Evolutionary conservation across 1,140 invertebrate species (phyloP), one percentile per base, ranked within the genome.

Genomic region (Atta cephalotes): DNA sequence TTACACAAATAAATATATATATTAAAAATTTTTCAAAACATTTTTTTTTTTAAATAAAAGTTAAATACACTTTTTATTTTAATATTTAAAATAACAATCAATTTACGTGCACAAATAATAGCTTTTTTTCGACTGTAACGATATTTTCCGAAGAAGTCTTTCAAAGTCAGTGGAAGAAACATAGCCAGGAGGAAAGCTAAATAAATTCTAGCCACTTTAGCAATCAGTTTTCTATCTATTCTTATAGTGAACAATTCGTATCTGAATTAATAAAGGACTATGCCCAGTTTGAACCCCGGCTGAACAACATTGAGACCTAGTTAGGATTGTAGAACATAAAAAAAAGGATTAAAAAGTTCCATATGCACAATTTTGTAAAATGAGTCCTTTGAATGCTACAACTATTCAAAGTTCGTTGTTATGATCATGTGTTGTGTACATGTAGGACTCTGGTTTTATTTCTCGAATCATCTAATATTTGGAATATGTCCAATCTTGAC

Each of bases 151-250:
- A 1, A 70, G 12, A 2, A 70, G 21, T 70, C 3, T 70, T 70
- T 70, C 45, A 51, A 12, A 49, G 39, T 51, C 6, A 51, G 6
- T 5, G 21, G 66, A 70, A 70, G 39, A 70, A 49, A 6, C 21
- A 16, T 51, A 70, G 12, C 35, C 21, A 70, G 14, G 49, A 70
- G n/a, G 49, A 70, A 51, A 70, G 21, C 5, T 51, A 70, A 70
- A 70, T 70, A 70, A 70, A 28, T 70, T 70, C 66, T 70, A 25
- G 21, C 21, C 16, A 49, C 35, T 2, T 45, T 16, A 49, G 6
- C 14, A 51, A 51, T 70, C 39, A 18, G 6, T 49, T 70, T 45
- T 45, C 12, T 21, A 39, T 6, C n/a, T 51, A 51, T 49, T 70
- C 39, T 49, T 28, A 5, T 39, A 70, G n/a, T 12, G 39, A 2